Conservation (phyloP, 1,140 invertebrate genomes). For the Drosophila bocki region DNA sequence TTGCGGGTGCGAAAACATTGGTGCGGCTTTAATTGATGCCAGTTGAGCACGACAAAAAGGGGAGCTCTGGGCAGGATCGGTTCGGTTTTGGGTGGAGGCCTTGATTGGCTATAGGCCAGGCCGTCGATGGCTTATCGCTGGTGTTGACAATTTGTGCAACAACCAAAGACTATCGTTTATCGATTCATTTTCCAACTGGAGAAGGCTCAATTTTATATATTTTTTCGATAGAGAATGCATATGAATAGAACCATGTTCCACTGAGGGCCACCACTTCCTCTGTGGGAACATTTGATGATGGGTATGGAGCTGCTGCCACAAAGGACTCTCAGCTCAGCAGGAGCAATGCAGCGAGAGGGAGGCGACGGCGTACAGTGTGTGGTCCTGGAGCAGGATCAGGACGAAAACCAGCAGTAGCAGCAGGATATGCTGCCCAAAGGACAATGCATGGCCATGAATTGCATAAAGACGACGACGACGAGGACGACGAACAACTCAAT, state of each 20-base stretch:
- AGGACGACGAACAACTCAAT: slow-evolving; percentile 68
- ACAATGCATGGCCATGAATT: slow-evolving; percentile 76
- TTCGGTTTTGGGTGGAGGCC: slow-evolving; percentile 1
- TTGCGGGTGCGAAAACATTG: slow-evolving; percentile 85
- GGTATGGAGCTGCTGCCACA: slow-evolving; percentile 1
- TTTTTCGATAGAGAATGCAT: too few relatives aligned
- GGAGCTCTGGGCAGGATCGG: slow-evolving; percentile 2
- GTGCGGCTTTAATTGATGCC: slow-evolving; percentile 82
- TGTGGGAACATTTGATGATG: not conserved
- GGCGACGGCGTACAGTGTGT: slow-evolving; percentile 51
- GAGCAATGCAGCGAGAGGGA: slow-evolving; percentile 10
- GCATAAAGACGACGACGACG: slow-evolving; percentile 58
- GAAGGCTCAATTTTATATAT: too few relatives aligned
- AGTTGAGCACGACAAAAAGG: slow-evolving; percentile 61
- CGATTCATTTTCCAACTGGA: not conserved
- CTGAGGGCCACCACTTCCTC: not conserved
- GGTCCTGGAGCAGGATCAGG: slow-evolving; percentile 41
- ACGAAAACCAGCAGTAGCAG: slow-evolving; percentile 40
- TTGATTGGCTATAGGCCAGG: slow-evolving; percentile 2
- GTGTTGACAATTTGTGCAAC: slow-evolving; percentile 59
- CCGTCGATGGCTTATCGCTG: slow-evolving; percentile 56
- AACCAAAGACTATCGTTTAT: slow-evolving; percentile 32
- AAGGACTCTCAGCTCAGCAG: slow-evolving; percentile 20
- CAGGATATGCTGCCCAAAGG: slow-evolving; percentile 64
- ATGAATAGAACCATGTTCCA: too few relatives aligned